A percentile compares a stretch with the other conserved stretches of the same genome.
Evolutionary conservation across 2,888 invertebrate genomes (phyloP).

Genomic region (Gonocerus acuteangulatus): DNA sequence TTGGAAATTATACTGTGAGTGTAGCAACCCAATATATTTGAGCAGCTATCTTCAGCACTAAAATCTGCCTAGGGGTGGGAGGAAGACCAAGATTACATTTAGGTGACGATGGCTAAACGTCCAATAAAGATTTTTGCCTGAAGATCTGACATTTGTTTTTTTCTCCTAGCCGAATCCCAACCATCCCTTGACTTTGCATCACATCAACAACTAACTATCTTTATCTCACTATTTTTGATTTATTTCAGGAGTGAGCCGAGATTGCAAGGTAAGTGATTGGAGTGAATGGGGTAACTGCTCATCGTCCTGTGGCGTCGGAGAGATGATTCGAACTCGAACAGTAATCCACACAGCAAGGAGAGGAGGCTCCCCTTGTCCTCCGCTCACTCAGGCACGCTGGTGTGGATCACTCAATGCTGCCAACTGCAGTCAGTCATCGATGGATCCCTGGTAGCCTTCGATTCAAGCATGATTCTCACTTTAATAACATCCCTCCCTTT

Average conservation of each 20-base stretch:
- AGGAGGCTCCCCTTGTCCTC: constrained; percentile 75
- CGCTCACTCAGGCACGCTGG: constrained; percentile 78
- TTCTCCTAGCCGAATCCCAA: no score
- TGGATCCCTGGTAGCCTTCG: constrained; percentile 16
- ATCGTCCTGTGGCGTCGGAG: constrained; percentile 82
- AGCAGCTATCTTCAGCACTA: no score
- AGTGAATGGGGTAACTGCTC: constrained; percentile 81
- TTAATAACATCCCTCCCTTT: constrained; percentile 4
- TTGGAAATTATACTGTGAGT: no score
- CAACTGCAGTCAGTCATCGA: constrained; percentile 22
- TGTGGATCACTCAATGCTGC: constrained; percentile 51
- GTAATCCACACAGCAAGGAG: constrained; percentile 68
- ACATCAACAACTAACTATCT: no score
- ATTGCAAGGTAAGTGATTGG: constrained; percentile 81
- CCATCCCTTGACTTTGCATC: no score
- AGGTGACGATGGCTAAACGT: no score
- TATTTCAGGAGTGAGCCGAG: constrained; percentile 49
- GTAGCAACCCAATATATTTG: no score
- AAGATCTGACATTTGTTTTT: no score
- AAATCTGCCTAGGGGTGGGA: background rate
- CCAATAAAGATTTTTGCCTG: no score
- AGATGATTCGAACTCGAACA: constrained; percentile 70
- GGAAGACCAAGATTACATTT: no score
- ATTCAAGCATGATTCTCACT: background rate
- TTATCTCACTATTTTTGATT: background rate